Evolutionary conservation across 1,140 invertebrate species (phyloP), one percentile per base, ranked within the genome.

Genomic region (Lepidurus couesii): DNA sequence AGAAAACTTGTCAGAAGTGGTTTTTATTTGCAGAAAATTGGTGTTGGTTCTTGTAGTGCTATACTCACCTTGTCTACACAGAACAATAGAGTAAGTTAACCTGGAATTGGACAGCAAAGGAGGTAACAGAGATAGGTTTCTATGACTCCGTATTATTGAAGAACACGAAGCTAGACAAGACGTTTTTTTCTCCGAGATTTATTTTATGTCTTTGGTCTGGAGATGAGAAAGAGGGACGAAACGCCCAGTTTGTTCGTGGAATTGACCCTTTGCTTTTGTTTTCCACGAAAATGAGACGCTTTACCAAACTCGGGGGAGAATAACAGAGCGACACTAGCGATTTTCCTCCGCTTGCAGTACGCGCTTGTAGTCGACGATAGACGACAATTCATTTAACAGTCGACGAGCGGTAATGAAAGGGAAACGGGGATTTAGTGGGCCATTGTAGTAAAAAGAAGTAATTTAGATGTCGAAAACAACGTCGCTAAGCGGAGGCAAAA

Each of bases 21-120:
- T 65, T 65, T 65, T 65, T 65, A 65, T 65, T 65, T 65, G 53
- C 53, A n/a, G 21, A 65, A 13, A 65, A 65, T 65, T 65, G 53
- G 21, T 21, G 9, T 13, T 7, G 13, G 53, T 7, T 65, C n/a
- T 3, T 65, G 2, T 65, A 16, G 1, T n/a, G 53, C 4, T 65
- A 21, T 65, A 21, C 53, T 11, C 53, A 65, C 53, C 53, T 65
- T 65, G 53, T 21, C 53, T 21, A 65, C 53, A 21, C 7, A 13
- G 53, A 65, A 65, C 53, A 65, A 65, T 65, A 21, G 53, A 13
- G 13, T 13, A 16, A 21, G 53, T 65, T 65, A 65, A 65, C 53
- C n/a, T 5, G 53, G 53, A 65, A 65, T 65, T 13, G 1, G 53
- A 65, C 9, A 21, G 53, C n/a, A n/a, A 65, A 7, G 3, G 21